phyloP scores from a whole-genome alignment of 2,113 vertebrate genomes.

The Oncorhynchus nerka region DNA sequence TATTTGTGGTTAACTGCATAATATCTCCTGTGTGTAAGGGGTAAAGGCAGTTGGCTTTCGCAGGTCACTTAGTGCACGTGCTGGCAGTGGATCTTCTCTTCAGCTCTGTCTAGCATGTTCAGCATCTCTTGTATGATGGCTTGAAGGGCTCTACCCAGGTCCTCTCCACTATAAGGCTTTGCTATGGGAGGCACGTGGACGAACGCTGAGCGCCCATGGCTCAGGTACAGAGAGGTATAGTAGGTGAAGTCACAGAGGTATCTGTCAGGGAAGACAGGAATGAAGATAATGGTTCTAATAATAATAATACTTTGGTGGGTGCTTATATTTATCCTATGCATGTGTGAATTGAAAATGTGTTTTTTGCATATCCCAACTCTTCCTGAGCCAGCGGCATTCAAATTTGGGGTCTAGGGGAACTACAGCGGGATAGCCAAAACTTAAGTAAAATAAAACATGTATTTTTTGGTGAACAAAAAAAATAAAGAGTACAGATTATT shows the following conservation, averaged over 20 bases:
- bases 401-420: too few species aligned
- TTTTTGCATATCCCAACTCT: too few species aligned
- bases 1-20: constrained; percentile 68
- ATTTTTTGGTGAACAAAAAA: too few species aligned
- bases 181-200: constrained; percentile 91
- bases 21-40: constrained; percentile 44
- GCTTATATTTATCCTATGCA: too few species aligned
- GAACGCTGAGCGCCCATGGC: constrained; percentile 86
- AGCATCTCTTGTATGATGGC: constrained; percentile 88
- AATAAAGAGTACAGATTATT: too few species aligned
- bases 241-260: constrained; percentile 97
- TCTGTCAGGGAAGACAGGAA: constrained; percentile 54
- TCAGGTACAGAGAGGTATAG: constrained; percentile 90
- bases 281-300: too few species aligned
- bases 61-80: constrained; percentile 75
- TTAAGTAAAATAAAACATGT: too few species aligned
- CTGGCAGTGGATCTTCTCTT: constrained; percentile 75
- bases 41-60: constrained; percentile 38
- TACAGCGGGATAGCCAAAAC: too few species aligned
- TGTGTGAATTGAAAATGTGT: too few species aligned
- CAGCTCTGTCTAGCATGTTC: constrained; percentile 74
- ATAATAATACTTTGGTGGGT: too few species aligned
- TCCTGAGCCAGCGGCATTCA: too few species aligned
- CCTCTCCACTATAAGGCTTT: constrained; percentile 85
- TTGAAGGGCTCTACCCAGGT: constrained; percentile 88